Conservation (phyloP, 2,888 invertebrate genomes). For the Trisateles emortualis region DNA sequence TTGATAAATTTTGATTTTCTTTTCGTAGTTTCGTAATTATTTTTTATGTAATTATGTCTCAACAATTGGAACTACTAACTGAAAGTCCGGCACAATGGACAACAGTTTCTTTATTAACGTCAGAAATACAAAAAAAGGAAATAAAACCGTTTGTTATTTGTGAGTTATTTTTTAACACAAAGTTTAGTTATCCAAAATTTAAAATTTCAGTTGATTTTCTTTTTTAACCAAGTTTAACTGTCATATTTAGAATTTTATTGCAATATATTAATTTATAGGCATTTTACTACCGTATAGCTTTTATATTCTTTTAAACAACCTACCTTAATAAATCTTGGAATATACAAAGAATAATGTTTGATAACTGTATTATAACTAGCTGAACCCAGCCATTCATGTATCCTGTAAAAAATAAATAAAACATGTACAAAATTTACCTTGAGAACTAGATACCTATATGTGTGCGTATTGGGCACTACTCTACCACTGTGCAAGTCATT, state of each 20-base stretch:
- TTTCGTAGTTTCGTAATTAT: constrained; percentile 25
- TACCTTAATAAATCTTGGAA: too few relatives aligned
- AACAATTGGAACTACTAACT: constrained; percentile 76
- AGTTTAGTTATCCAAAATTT: not conserved
- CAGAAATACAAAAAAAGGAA: constrained; percentile 79
- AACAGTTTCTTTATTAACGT: constrained; percentile 66
- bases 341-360: too few relatives aligned
- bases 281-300: too few relatives aligned
- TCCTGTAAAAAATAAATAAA: too few relatives aligned
- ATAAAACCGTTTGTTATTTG: constrained; percentile 79
- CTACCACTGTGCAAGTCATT: too few relatives aligned
- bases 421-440: too few relatives aligned
- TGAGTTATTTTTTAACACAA: constrained; percentile 53
- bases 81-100: constrained; percentile 76
- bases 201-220: not conserved
- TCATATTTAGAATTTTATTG: not conserved
- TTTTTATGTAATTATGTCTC: constrained; percentile 62
- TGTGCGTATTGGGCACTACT: too few relatives aligned
- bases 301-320: too few relatives aligned
- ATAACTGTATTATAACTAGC: too few relatives aligned
- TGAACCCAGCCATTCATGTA: too few relatives aligned
- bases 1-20: not conserved
- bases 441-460: too few relatives aligned
- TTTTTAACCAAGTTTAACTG: too few relatives aligned
- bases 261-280: not conserved